Conservation (phyloP, 2,797 vertebrate genomes). For the Galago senegalensis region DNA sequence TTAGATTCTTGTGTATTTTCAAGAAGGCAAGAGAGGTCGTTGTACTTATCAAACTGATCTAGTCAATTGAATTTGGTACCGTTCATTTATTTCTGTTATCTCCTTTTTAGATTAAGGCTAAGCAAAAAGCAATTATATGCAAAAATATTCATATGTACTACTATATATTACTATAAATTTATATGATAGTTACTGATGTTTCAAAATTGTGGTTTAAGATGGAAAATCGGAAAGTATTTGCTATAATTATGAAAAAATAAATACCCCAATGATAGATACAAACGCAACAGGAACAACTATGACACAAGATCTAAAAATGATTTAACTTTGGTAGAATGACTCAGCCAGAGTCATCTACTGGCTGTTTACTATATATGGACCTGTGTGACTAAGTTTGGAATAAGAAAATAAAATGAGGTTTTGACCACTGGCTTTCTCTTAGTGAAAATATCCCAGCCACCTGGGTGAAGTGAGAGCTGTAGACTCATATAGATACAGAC, state of each 20-base stretch:
- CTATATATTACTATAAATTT: not conserved
- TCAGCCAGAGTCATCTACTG: not conserved
- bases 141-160: not conserved
- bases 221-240: not conserved
- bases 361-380: not conserved
- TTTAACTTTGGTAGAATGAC: not conserved
- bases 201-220: not conserved
- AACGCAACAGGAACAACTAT: not conserved
- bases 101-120: not conserved
- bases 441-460: not conserved
- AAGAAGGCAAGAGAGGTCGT: not conserved
- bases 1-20: conserved; percentile 8
- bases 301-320: not conserved
- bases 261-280: not conserved
- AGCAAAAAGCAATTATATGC: not conserved
- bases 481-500: not conserved
- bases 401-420: not conserved
- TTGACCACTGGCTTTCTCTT: not conserved
- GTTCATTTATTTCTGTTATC: not conserved
- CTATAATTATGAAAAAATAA: not conserved
- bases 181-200: not conserved
- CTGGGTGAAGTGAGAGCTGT: not conserved
- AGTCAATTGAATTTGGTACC: not conserved
- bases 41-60: not conserved
- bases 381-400: not conserved